Evolutionary conservation across 2,888 invertebrate species (phyloP).

Genomic region (Atethmia centrago): DNA sequence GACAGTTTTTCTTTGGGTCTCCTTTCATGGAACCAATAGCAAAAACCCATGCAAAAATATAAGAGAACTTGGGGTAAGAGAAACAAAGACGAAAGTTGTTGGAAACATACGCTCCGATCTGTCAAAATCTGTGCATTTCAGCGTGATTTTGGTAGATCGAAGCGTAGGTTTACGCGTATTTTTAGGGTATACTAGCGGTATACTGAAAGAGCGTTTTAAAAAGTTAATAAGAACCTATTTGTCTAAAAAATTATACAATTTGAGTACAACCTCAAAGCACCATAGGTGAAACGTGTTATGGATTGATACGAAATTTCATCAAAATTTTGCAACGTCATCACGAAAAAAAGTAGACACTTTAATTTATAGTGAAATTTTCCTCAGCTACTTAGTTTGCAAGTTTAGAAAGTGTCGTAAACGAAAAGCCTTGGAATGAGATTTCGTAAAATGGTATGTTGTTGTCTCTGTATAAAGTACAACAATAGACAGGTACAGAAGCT

Average conservation of each 20-base stretch:
- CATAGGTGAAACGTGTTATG: neutral
- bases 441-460: conserved; percentile 59
- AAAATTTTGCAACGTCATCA: neutral
- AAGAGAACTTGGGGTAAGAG: neutral
- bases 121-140: neutral
- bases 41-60: neutral
- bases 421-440: conserved; percentile 50
- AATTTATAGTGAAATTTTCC: conserved; percentile 39
- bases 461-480: conserved; percentile 6
- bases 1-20: neutral
- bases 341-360: conserved; percentile 14
- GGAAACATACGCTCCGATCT: neutral
- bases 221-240: neutral
- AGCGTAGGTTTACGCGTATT: neutral
- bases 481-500: conserved; percentile 9
- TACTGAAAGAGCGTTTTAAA: too few species aligned
- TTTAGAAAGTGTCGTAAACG: conserved; percentile 54
- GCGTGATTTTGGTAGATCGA: neutral
- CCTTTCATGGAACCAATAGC: neutral
- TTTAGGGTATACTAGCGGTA: neutral
- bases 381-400: conserved; percentile 37
- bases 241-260: neutral
- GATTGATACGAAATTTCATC: neutral
- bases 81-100: too few species aligned
- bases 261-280: neutral